Conservation (phyloP, 2,888 invertebrate genomes). For the Blera fallax region DNA sequence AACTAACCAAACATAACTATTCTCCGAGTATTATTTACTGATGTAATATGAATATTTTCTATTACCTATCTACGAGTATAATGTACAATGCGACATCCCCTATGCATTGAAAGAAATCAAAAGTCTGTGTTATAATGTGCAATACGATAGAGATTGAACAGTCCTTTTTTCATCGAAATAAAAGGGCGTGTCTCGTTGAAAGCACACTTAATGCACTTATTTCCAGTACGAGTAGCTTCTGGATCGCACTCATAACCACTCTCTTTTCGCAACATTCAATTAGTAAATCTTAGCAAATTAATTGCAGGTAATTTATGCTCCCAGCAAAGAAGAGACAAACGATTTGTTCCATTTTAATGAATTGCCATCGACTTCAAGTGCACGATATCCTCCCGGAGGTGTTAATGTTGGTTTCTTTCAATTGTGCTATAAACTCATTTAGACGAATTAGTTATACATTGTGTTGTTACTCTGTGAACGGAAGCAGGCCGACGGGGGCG, state of each 20-base stretch:
- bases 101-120: too few relatives aligned
- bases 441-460: slow-evolving; percentile 55
- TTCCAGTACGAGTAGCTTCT: background rate
- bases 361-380: slow-evolving; percentile 34
- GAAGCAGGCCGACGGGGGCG: slow-evolving; percentile 52
- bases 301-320: slow-evolving; percentile 28
- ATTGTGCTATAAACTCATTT: slow-evolving; percentile 64
- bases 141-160: background rate
- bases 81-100: too few relatives aligned
- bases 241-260: background rate
- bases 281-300: slow-evolving; percentile 24
- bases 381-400: slow-evolving; percentile 48
- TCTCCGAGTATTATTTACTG: too few relatives aligned
- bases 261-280: background rate
- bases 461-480: slow-evolving; percentile 33
- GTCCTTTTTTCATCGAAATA: background rate
- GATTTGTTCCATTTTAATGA: slow-evolving; percentile 46
- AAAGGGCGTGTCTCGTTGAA: background rate
- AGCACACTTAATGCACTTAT: background rate
- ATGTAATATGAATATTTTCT: too few relatives aligned
- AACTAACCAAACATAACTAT: too few relatives aligned
- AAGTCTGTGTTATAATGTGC: too few relatives aligned
- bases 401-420: slow-evolving; percentile 65
- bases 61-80: too few relatives aligned
- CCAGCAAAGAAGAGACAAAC: background rate